phyloP scores from a whole-genome alignment of 2,113 vertebrate species.

The Bufo bufo region DNA sequence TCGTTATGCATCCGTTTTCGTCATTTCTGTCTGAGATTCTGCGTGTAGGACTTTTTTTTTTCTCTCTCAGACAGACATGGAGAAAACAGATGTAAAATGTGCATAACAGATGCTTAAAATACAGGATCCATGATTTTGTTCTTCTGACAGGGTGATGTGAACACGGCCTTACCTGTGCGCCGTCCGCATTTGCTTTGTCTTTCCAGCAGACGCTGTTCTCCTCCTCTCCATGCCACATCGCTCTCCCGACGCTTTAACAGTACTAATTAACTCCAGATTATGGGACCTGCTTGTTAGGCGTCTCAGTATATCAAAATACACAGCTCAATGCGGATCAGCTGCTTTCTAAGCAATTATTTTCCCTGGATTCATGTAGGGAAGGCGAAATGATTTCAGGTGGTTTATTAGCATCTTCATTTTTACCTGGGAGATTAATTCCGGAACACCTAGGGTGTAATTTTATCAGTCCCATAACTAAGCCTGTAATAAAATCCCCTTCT shows the following conservation, averaged over 20 bases:
- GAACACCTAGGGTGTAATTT: conserved; percentile 50
- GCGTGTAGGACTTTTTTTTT: too few relatives aligned
- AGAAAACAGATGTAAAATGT: too few relatives aligned
- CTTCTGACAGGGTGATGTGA: too few relatives aligned
- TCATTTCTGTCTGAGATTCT: too few relatives aligned
- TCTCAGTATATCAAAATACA: conserved; percentile 48
- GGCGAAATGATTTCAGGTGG: conserved; percentile 55
- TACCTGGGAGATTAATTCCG: conserved; percentile 52
- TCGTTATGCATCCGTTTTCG: too few relatives aligned
- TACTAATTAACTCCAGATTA: conserved; percentile 54
- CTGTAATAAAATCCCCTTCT: conserved; percentile 50
- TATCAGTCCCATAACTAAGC: conserved; percentile 51
- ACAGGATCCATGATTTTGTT: too few relatives aligned
- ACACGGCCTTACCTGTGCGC: neutral
- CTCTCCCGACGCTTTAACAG: conserved; percentile 30
- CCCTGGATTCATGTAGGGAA: conserved; percentile 45
- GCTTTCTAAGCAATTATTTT: conserved; percentile 57
- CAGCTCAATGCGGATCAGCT: conserved; percentile 48
- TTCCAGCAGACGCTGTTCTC: neutral
- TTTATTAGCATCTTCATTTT: conserved; percentile 52
- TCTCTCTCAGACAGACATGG: too few relatives aligned
- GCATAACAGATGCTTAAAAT: too few relatives aligned
- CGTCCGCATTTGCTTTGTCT: neutral
- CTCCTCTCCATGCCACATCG: conserved; percentile 23
- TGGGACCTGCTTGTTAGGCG: conserved; percentile 48